Percentiles rank a stretch among this genome's conserved stretches.
These are phyloP conservation scores for Drosophila meridiana DNA, from an alignment of 2,888 invertebrate genomes.

Conservation along the genomic window DNA sequence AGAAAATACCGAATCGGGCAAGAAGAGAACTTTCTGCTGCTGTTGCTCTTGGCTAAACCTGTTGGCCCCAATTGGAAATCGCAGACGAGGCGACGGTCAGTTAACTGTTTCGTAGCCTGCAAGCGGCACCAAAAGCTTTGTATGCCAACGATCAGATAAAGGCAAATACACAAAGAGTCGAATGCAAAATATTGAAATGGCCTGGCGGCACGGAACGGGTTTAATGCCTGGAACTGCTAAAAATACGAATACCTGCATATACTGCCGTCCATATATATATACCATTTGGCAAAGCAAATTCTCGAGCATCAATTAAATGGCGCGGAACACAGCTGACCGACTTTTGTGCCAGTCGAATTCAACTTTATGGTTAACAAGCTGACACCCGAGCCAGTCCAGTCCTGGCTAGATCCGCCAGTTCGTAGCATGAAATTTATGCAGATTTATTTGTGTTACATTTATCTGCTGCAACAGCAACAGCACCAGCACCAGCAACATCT, in stretches of 20 bases:
- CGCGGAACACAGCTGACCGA: conserved; percentile 47
- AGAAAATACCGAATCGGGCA: conserved; percentile 30
- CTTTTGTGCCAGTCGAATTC: conserved; percentile 26
- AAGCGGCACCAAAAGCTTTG: conserved; percentile 49
- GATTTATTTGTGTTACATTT: conserved; percentile 78
- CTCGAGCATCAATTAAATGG: conserved; percentile 51
- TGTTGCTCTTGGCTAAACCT: conserved; percentile 51
- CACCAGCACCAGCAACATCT: conserved; percentile 18
- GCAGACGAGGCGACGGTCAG: conserved; percentile 57
- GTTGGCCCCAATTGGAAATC: conserved; percentile 68
- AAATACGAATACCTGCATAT: conserved; percentile 38
- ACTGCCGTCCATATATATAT: background rate
- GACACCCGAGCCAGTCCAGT: conserved; percentile 35
- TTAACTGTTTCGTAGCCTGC: conserved; percentile 71
- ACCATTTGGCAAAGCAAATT: conserved; percentile 20
- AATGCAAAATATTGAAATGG: conserved; percentile 69
- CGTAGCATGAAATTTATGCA: conserved; percentile 62
- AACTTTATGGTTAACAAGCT: conserved; percentile 48
- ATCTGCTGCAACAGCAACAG: conserved; percentile 25
- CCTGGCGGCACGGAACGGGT: conserved; percentile 53
- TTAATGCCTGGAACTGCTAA: conserved; percentile 43
- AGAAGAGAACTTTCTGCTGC: conserved; percentile 50
- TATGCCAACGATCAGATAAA: conserved; percentile 65
- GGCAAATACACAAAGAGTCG: conserved; percentile 43
- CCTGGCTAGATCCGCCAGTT: conserved; percentile 33